Evolutionary conservation across 2,888 invertebrate genomes (phyloP).

Genomic region (Operophtera brumata): DNA sequence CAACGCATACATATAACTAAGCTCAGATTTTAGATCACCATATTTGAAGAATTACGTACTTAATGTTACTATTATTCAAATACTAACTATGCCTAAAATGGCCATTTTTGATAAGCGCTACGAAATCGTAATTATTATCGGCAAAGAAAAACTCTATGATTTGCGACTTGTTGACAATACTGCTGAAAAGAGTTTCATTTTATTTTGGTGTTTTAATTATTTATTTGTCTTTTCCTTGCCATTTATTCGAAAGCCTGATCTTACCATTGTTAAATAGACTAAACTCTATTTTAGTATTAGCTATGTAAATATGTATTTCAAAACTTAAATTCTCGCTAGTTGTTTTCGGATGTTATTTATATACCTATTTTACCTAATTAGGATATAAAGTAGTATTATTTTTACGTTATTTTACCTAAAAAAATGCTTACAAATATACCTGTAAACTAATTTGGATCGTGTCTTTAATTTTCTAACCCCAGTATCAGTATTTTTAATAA

Average conservation of each 20-base stretch:
- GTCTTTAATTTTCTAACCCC: slow-evolving; percentile 14
- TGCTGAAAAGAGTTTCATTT: slow-evolving; percentile 3
- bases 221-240: slow-evolving; percentile 21
- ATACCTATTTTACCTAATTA: slow-evolving; percentile 17
- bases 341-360: slow-evolving; percentile 29
- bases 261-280: slow-evolving; percentile 48
- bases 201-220: slow-evolving; percentile 1
- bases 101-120: too few relatives aligned
- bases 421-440: slow-evolving; percentile 31
- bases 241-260: slow-evolving; percentile 46
- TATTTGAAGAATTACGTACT: too few relatives aligned
- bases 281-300: slow-evolving; percentile 27
- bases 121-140: too few relatives aligned
- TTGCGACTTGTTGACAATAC: not conserved
- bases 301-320: slow-evolving; percentile 32
- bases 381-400: slow-evolving; percentile 20
- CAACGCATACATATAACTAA: too few relatives aligned
- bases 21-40: too few relatives aligned
- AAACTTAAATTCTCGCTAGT: slow-evolving; percentile 16
- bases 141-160: too few relatives aligned
- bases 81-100: too few relatives aligned
- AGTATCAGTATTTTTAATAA: not conserved
- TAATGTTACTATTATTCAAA: too few relatives aligned
- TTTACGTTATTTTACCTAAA: slow-evolving; percentile 24
- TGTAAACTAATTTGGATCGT: slow-evolving; percentile 9